Base-by-base conservation (phyloP, 2,888 invertebrate genomes). In the Epinotia brunnichana region DNA sequence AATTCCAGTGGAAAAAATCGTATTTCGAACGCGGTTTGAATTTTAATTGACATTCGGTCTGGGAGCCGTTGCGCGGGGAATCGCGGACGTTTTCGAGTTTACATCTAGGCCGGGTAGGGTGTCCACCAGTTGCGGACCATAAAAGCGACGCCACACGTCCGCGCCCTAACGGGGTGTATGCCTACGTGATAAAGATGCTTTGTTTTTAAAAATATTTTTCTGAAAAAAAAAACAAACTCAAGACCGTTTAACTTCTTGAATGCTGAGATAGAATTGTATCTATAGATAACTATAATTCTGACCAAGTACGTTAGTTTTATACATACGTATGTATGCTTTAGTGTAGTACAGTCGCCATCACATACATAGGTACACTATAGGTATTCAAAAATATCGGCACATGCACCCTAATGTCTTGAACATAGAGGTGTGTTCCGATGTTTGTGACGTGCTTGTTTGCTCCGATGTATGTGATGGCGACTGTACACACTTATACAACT, bases 21-120 rank as follows among this genome's bases (percentile, higher is more conserved):
- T 91, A 92, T 92, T 93, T 90, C 92, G 92, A 89, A 92, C 94
- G 93, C 89, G 91, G 89, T 91, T 92, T 93, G 93, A 93, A 94
- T 94, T 93, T 93, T 93, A 94, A 94, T 94, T 92, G 93, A 92
- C 91, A 89, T 89, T 91, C 90, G 90, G 85, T 82, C 85, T 85
- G 83, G 83, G 80, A 76, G 80, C 77, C 83, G 81, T 82, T 81
- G 81, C 79, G 82, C 80, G 76, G 82, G 82, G 84, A 82, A 80
- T 82, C 82, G 84, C 80, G 84, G 85, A 87, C 87, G 85, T 91
- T 90, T 90, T 87, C 86, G 85, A 87, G 85, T 89, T 88, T 88
- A 88, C 87, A 83, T 87, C 82, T 83, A 80, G 81, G 80, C 78
- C 76, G 78, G 79, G 78, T 80, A 77, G 76, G 77, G 77, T 77